Evolutionary conservation across 35 echinoderm and acorn worm species (phyloP), one percentile per base, ranked within the genome.

Genomic region (Hemicentrotus pulcherrimus): DNA sequence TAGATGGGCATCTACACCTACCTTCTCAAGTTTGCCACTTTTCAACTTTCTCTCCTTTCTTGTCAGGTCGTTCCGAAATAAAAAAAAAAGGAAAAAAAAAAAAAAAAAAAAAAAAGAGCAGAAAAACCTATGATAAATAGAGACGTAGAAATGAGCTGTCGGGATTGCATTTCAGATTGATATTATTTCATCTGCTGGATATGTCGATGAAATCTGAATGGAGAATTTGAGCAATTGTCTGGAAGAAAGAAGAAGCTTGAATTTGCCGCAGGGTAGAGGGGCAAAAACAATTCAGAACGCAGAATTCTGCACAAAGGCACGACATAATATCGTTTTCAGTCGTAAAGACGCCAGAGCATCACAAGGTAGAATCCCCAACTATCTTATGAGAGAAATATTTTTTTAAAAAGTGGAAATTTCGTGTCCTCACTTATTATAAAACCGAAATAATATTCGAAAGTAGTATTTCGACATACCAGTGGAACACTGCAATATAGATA

Each of bases 81-180:
- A 78, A 78, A 70, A 78, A n/a, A 0, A 22, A 28, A 78, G 7
- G n/a, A 22, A 78, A 22, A 78, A 78, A 22, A 22, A 90, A 78
- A 28, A 78, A 22, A 78, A 22, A 78, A 78, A 22, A 22, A 90
- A 78, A 28, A 78, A 78, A 22, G 65, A 28, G 65, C 65, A 78
- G 28, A n/a, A 90, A 47, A 58, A 93, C 18, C 46, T 47, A 93
- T 93, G 48, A 93, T 93, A 93, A 93, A 93, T 93, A 93, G 46
- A 93, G 91, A 93, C 91, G 91, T 93, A 93, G 48, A 93, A 93
- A 93, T 93, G 91, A 93, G 91, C 91, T 47, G 91, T 93, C 91
- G 30, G 48, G 91, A 93, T 93, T 93, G 48, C 91, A 93, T 93
- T 93, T 93, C 91, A 93, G 91, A 93, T 50, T 93, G 46, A 58